Conservation (phyloP, 2,113 vertebrate genomes). For the Sula dactylatra region DNA sequence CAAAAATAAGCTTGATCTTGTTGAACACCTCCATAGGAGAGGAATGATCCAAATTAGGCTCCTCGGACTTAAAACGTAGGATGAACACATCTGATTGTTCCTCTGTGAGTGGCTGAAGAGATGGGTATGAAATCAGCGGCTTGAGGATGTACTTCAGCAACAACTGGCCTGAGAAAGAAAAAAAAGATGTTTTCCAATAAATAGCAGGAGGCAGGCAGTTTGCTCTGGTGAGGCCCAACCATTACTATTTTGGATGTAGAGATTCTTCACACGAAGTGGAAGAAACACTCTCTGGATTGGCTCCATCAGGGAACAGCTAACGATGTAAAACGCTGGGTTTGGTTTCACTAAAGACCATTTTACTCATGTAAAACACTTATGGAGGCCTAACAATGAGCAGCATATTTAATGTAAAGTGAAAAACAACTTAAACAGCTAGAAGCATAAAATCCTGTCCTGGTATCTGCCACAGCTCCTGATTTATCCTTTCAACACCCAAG, state of each 20-base stretch:
- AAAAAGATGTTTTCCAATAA: neutral
- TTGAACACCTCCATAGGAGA: conserved; percentile 84
- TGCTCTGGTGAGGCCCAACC: neutral
- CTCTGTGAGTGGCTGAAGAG: conserved; percentile 75
- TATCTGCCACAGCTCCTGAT: neutral
- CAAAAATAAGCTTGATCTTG: conserved; percentile 84
- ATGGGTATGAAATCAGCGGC: conserved; percentile 80
- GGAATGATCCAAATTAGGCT: conserved; percentile 67
- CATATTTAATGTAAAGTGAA: neutral
- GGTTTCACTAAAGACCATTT: neutral
- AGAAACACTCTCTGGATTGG: neutral
- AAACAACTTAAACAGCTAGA: neutral
- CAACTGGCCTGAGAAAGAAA: conserved; percentile 79
- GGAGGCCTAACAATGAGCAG: neutral
- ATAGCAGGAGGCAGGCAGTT: neutral
- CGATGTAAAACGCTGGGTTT: neutral
- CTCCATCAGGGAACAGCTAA: neutral
- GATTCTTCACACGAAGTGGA: neutral
- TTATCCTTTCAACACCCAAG: neutral
- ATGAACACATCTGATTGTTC: conserved; percentile 67
- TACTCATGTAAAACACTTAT: fast-evolving
- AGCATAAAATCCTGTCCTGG: neutral
- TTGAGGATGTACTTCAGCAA: conserved; percentile 87
- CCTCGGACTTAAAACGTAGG: conserved; percentile 74
- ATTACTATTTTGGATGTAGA: neutral